Percentiles rank a stretch among this genome's conserved stretches.
Evolutionary conservation across 2,888 invertebrate genomes (phyloP).

Genomic region (Bombyx huttoni): DNA sequence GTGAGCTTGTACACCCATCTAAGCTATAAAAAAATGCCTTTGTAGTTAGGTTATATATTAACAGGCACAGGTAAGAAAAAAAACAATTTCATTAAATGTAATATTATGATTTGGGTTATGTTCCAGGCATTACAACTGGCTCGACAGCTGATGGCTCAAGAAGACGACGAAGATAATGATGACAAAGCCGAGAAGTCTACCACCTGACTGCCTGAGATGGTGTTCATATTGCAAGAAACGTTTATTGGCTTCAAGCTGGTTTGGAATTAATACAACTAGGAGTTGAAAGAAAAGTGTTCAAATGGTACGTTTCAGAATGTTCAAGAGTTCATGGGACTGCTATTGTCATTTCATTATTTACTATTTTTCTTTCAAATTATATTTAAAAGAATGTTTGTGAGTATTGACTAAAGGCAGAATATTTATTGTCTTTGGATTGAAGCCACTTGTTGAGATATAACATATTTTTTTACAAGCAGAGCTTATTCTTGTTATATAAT

Average conservation of each 20-base stretch:
- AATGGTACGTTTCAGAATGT: neutral
- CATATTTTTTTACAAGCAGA: neutral
- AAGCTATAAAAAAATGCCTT: too few species aligned
- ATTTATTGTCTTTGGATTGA: too few species aligned
- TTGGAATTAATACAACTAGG: neutral
- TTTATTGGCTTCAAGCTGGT: constrained; percentile 15
- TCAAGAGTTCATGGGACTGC: too few species aligned
- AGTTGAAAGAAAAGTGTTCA: neutral
- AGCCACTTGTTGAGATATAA: neutral
- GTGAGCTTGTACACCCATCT: too few species aligned
- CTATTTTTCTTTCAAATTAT: too few species aligned
- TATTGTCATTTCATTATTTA: too few species aligned
- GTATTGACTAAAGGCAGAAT: too few species aligned
- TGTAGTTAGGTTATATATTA: too few species aligned
- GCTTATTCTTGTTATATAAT: neutral
- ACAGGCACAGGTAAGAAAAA: too few species aligned
- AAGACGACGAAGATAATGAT: constrained; percentile 85
- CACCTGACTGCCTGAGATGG: constrained; percentile 40
- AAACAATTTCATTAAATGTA: too few species aligned
- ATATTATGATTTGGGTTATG: neutral
- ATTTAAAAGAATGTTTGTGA: too few species aligned
- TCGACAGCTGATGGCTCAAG: constrained; percentile 90
- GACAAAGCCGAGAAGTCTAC: constrained; percentile 19
- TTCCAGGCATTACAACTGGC: constrained; percentile 91
- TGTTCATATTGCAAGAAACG: constrained; percentile 19